Base-by-base conservation (phyloP, 1,140 invertebrate genomes). In the Drosophila lini region DNA sequence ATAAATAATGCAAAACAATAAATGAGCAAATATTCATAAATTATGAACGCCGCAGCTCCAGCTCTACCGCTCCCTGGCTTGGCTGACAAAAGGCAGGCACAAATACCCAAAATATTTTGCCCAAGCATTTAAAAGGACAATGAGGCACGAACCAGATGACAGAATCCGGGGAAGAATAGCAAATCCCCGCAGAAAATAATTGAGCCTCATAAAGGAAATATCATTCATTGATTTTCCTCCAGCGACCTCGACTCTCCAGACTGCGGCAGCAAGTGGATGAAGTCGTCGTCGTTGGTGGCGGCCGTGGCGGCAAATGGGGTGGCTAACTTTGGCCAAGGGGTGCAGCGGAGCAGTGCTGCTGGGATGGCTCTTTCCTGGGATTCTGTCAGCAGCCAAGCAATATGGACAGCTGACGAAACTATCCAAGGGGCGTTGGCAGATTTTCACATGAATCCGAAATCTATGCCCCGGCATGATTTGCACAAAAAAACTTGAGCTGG, bases 121-220 rank as follows among this genome's bases (percentile, higher is more conserved):
- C 85, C 89, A 88, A 82, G 82, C 82, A 90, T 90, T 82, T 90
- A 86, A 74, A 90, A 90, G 82, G 80, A 90, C 86, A 90, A 90
- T 90, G 78, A 75, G 67, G 82, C 86, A 90, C 81, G 85, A 81
- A 80, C 69, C 62, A 74, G 68, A 73, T 73, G 70, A 74, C 69
- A 74, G 68, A 48, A 78, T 70, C 58, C 78, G 76, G 61, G 53
- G 80, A 78, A 78, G 81, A 82, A 86, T 69, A 82, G 74, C 71
- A 90, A 90, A 90, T 90, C 86, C 86, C 86, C 86, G 86, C 86
- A 90, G 80, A 88, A 90, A 90, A 90, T 90, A 90, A 90, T 90
- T 90, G 86, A 90, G 86, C 74, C 86, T 78, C 74, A 91, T 81
- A 86, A 81, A 83, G 85, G 85, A 90, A 83, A 86, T 88, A 86